phyloP scores from a whole-genome alignment of 2,888 invertebrate genomes.

The Gymnoscelis rufifasciata region DNA sequence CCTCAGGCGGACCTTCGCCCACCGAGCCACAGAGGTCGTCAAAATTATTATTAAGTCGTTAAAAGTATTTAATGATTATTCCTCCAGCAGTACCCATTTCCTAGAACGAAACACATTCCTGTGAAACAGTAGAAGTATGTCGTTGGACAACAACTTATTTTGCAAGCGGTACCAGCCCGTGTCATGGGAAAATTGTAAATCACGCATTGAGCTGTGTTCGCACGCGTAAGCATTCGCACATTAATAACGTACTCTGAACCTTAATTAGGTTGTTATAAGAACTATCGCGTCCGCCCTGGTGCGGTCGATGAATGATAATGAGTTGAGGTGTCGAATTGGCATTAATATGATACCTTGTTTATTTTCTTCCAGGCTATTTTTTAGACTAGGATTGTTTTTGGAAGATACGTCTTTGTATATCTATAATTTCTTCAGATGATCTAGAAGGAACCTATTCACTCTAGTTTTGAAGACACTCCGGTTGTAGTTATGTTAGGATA shows the following conservation, averaged over 20 bases:
- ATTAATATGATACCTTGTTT: no score
- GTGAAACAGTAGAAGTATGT: conserved; percentile 2
- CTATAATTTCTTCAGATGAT: no score
- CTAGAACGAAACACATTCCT: not conserved
- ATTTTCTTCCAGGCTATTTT: no score
- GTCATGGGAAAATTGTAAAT: conserved; percentile 50
- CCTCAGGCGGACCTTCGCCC: no score
- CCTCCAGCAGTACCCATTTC: no score
- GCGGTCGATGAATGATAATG: conserved; percentile 33
- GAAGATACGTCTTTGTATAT: no score
- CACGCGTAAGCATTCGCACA: conserved; percentile 14
- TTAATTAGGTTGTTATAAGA: conserved; percentile 4
- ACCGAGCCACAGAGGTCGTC: no score
- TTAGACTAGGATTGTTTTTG: conserved; percentile 7
- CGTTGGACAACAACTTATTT: conserved; percentile 16
- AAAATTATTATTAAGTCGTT: no score
- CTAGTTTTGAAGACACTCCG: no score
- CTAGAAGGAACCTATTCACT: no score
- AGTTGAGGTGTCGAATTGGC: conserved; percentile 24
- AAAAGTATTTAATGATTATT: no score
- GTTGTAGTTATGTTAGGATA: no score
- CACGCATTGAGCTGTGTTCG: conserved; percentile 37
- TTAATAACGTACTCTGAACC: conserved; percentile 6
- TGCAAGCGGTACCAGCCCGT: conserved; percentile 33
- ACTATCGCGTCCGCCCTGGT: not conserved